Evolutionary conservation across 2,888 invertebrate genomes (phyloP).

Genomic region (Disparrhopalites patrizii): DNA sequence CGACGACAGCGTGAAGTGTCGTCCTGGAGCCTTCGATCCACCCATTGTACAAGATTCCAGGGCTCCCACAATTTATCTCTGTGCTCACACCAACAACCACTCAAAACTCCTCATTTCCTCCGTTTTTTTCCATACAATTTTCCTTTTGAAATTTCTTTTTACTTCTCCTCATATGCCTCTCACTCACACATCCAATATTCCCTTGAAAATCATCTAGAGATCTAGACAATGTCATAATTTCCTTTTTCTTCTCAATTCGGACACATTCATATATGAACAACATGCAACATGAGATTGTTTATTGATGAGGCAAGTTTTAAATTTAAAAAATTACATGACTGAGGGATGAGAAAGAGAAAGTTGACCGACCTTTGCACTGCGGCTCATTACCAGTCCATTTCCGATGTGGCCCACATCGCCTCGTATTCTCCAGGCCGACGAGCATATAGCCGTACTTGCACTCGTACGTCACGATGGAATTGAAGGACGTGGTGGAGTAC

Average conservation of each 20-base stretch:
- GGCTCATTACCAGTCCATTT: constrained; percentile 93
- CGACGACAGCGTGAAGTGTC: constrained; percentile 56
- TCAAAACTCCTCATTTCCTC: constrained; percentile 3
- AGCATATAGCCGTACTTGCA: constrained; percentile 92
- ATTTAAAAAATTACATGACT: no score
- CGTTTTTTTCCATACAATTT: no score
- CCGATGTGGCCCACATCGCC: constrained; percentile 89
- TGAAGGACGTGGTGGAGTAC: constrained; percentile 88
- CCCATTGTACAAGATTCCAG: constrained; percentile 57
- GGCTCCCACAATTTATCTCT: constrained; percentile 59
- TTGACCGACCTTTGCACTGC: constrained; percentile 73
- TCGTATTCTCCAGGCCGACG: constrained; percentile 81
- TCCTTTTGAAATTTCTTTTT: no score
- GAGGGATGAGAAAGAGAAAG: constrained; percentile 12
- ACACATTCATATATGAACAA: no score
- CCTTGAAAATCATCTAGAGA: no score
- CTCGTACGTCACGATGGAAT: constrained; percentile 90
- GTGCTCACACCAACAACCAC: constrained; percentile 22
- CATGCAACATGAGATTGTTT: no score
- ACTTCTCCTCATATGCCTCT: no score
- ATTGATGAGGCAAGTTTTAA: no score
- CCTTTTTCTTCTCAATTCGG: no score
- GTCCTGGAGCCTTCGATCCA: constrained; percentile 57
- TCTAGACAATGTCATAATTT: no score
- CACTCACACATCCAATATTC: no score